These are phyloP conservation scores for Manis javanica DNA, from an alignment of 2,797 vertebrate genomes.

Conservation along the genomic window DNA sequence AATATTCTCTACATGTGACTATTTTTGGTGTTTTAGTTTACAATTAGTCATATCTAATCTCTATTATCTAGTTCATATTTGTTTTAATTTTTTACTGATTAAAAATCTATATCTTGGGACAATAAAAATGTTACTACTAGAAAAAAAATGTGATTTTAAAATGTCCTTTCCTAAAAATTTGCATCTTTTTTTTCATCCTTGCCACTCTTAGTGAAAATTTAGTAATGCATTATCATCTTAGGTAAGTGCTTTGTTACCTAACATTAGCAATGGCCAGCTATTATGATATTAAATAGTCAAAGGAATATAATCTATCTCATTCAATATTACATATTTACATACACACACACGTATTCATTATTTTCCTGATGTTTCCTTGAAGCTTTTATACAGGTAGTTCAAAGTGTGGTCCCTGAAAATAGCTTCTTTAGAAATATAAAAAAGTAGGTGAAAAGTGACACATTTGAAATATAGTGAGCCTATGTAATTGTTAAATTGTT, in stretches of 20 bases:
- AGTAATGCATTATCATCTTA: constrained; percentile 41
- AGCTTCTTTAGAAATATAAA: constrained; percentile 43
- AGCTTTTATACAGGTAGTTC: constrained; percentile 25
- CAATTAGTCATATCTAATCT: constrained; percentile 50
- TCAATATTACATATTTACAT: neutral
- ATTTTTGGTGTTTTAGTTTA: constrained; percentile 46
- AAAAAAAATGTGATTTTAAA: constrained; percentile 62
- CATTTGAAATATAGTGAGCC: constrained; percentile 49
- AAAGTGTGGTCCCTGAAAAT: constrained; percentile 34
- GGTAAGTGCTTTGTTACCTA: constrained; percentile 3
- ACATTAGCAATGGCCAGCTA: constrained; percentile 24
- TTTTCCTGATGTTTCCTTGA: constrained; percentile 17
- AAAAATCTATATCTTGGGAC: constrained; percentile 54
- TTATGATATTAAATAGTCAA: neutral
- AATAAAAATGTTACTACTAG: constrained; percentile 55
- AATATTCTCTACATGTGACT: constrained; percentile 8
- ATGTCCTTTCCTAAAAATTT: constrained; percentile 2
- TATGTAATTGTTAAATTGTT: constrained; percentile 53
- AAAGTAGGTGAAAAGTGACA: constrained; percentile 39
- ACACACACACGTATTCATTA: constrained; percentile 8
- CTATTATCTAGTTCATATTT: constrained; percentile 40
- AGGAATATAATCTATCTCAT: neutral
- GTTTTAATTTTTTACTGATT: constrained; percentile 31
- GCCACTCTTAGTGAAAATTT: constrained; percentile 29
- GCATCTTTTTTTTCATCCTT: constrained; percentile 1